Evolutionary conservation across 1,140 invertebrate species (phyloP).

Genomic region (Chrysomallon squamiferum): DNA sequence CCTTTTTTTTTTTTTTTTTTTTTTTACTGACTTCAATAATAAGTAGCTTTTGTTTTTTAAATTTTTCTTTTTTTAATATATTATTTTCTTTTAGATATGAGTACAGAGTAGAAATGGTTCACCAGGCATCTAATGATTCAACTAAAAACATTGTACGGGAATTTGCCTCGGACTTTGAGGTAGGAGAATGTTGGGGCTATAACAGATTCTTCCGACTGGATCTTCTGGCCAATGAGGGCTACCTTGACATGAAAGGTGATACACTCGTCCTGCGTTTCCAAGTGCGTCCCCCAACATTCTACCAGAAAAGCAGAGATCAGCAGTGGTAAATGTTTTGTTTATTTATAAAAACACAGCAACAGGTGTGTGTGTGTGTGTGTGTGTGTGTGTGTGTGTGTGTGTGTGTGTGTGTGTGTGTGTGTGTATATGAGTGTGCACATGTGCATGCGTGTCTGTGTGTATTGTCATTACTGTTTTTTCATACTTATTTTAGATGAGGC

Average conservation of each 20-base stretch:
- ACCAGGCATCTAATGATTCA: slow-evolving; percentile 83
- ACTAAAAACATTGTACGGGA: slow-evolving; percentile 86
- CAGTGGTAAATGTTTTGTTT: slow-evolving; percentile 80
- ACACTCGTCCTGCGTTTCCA: slow-evolving; percentile 73
- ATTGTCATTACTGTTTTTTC: too few relatives aligned
- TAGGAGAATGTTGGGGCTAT: slow-evolving; percentile 97
- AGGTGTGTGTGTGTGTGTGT: not conserved
- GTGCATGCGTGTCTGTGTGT: too few relatives aligned
- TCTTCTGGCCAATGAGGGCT: slow-evolving; percentile 88
- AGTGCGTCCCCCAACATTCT: slow-evolving; percentile 91
- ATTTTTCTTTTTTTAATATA: too few relatives aligned
- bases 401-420: not conserved
- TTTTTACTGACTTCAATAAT: too few relatives aligned
- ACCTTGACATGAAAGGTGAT: slow-evolving; percentile 66
- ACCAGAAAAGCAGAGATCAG: slow-evolving; percentile 90
- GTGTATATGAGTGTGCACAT: too few relatives aligned
- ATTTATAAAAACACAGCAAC: too few relatives aligned
- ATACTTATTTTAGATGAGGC: too few relatives aligned
- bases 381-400: not conserved
- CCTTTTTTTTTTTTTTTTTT: too few relatives aligned
- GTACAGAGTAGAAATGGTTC: slow-evolving; percentile 94
- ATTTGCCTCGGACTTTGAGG: slow-evolving; percentile 95
- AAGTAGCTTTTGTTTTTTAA: too few relatives aligned
- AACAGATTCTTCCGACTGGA: slow-evolving; percentile 93
- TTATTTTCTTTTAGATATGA: slow-evolving; percentile 74